These are phyloP conservation scores for Calonectris borealis DNA, from an alignment of 2,113 vertebrate genomes.

Conservation along the genomic window DNA sequence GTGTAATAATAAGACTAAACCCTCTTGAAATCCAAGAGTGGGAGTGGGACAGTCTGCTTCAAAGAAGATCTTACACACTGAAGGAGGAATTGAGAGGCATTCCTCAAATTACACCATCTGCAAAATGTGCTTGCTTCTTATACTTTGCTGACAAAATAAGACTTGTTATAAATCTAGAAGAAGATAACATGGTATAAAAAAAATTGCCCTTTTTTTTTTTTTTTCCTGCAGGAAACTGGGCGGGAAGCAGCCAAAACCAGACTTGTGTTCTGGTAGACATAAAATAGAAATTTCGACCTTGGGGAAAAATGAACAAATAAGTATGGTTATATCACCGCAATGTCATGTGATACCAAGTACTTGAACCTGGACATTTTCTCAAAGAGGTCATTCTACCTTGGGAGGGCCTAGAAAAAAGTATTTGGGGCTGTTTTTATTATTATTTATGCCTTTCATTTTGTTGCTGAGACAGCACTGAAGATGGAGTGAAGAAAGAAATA, in stretches of 20 bases:
- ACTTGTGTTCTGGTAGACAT: background rate
- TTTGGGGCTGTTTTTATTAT: background rate
- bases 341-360: background rate
- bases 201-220: background rate
- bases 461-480: background rate
- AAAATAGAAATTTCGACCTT: background rate
- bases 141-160: conserved; percentile 29
- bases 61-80: background rate
- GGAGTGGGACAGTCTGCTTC: conserved; percentile 45
- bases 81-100: conserved; percentile 28
- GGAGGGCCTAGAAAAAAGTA: background rate
- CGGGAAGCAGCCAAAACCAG: background rate
- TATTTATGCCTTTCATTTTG: background rate
- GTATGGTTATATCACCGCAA: background rate
- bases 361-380: background rate
- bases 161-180: background rate
- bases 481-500: background rate
- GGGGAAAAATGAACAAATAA: background rate
- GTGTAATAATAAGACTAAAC: background rate
- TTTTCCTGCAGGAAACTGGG: background rate
- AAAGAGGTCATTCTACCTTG: background rate
- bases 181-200: background rate
- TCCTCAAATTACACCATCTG: conserved; percentile 56
- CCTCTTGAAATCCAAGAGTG: conserved; percentile 29
- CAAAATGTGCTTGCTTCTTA: background rate